Evolutionary conservation across 2,888 invertebrate genomes (phyloP).

Genomic region (Drosophila anomelani): DNA sequence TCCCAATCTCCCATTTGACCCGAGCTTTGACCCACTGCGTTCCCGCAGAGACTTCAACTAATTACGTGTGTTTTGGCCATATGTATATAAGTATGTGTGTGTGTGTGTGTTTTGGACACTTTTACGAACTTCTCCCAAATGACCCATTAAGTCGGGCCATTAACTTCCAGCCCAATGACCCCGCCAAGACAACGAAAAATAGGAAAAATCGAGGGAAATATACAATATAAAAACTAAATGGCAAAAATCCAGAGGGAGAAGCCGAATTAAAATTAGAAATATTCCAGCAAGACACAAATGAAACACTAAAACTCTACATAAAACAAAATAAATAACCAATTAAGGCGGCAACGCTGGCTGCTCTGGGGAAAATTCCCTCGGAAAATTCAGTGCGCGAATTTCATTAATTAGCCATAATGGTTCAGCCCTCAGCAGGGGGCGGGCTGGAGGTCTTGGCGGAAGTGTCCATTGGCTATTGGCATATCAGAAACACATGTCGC

Average conservation of each 20-base stretch:
- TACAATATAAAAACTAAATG: background rate
- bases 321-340: slow-evolving; percentile 75
- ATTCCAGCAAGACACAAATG: slow-evolving; percentile 28
- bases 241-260: background rate
- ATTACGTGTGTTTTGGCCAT: slow-evolving; percentile 31
- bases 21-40: slow-evolving; percentile 32
- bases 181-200: slow-evolving; percentile 50
- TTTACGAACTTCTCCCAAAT: slow-evolving; percentile 70
- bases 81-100: slow-evolving; percentile 12
- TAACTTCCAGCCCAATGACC: slow-evolving; percentile 73
- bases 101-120: slow-evolving; percentile 50
- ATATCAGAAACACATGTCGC: slow-evolving; percentile 73
- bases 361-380: slow-evolving; percentile 37
- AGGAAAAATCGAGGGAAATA: slow-evolving; percentile 19
- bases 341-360: slow-evolving; percentile 42
- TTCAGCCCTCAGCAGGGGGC: background rate
- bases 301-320: slow-evolving; percentile 51
- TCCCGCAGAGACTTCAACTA: slow-evolving; percentile 35
- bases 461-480: slow-evolving; percentile 58
- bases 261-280: slow-evolving; percentile 55
- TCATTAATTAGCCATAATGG: slow-evolving; percentile 78
- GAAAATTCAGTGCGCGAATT: slow-evolving; percentile 76
- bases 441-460: background rate
- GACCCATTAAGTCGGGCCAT: slow-evolving; percentile 74
- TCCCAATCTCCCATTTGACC: slow-evolving; percentile 23